Conservation (phyloP, 2,888 invertebrate species). For the Teleiodes luculella region DNA sequence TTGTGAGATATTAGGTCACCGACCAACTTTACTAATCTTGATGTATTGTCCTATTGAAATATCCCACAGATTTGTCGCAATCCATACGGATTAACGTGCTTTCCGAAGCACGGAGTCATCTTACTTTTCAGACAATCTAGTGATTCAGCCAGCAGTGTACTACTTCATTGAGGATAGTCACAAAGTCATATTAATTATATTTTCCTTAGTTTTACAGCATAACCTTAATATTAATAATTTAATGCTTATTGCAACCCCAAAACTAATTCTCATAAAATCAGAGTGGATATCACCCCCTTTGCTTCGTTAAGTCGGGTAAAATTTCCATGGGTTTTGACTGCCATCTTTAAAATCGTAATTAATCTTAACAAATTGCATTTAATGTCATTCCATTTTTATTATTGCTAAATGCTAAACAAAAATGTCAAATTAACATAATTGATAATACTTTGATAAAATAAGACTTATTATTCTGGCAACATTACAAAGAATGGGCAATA, state of each 20-base stretch:
- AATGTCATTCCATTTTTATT: constrained; percentile 28
- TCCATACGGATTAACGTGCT: too few relatives aligned
- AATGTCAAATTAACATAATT: not conserved
- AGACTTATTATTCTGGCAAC: not conserved
- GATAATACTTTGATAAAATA: not conserved
- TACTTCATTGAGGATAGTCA: too few relatives aligned
- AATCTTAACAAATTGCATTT: constrained; percentile 26
- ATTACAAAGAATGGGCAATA: too few relatives aligned
- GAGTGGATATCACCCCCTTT: not conserved
- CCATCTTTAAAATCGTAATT: not conserved
- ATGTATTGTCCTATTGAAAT: too few relatives aligned
- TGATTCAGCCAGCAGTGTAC: too few relatives aligned
- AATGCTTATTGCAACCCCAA: not conserved
- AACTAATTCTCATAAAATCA: not conserved
- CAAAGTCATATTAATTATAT: too few relatives aligned
- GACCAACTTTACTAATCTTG: too few relatives aligned
- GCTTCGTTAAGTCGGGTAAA: too few relatives aligned
- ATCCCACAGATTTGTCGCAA: too few relatives aligned
- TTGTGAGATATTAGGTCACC: too few relatives aligned
- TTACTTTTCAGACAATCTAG: too few relatives aligned
- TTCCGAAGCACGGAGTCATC: too few relatives aligned
- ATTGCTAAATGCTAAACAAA: not conserved
- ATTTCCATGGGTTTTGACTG: not conserved
- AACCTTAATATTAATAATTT: not conserved
- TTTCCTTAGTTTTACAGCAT: not conserved